Conservation (phyloP, 2,888 invertebrate species). For the Bimastos eiseni region DNA sequence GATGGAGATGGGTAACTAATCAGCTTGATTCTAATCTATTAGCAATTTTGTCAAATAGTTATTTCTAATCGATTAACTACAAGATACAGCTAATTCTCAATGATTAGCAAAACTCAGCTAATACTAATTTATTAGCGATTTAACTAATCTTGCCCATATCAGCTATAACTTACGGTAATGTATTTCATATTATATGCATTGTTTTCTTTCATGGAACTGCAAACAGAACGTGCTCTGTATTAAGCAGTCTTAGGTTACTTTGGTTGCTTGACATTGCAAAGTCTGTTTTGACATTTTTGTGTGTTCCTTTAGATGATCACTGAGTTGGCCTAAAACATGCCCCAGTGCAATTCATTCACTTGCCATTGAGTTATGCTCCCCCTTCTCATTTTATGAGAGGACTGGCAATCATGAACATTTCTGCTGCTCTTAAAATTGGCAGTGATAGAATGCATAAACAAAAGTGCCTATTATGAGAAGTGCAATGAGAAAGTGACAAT, state of each 20-base stretch:
- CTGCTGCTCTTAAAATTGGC: not conserved
- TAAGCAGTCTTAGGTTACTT: not conserved
- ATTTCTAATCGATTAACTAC: no score
- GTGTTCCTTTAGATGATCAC: constrained; percentile 1
- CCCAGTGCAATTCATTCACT: not conserved
- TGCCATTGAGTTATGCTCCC: not conserved
- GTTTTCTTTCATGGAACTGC: not conserved
- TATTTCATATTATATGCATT: not conserved
- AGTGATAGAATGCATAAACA: not conserved
- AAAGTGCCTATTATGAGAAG: not conserved
- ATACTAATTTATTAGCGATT: no score
- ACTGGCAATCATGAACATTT: not conserved
- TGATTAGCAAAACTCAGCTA: no score
- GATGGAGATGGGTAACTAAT: no score
- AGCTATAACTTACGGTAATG: no score
- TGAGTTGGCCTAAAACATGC: not conserved
- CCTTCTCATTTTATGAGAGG: not conserved
- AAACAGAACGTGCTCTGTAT: not conserved
- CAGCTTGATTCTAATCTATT: no score
- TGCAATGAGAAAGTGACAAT: not conserved
- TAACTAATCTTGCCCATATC: no score
- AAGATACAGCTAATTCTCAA: no score
- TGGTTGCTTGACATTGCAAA: not conserved
- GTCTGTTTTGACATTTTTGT: not conserved
- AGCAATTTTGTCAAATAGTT: no score